Evolutionary conservation across 2,888 invertebrate species (phyloP), one percentile per base, ranked within the genome.

Genomic region (Catocala sponsa): DNA sequence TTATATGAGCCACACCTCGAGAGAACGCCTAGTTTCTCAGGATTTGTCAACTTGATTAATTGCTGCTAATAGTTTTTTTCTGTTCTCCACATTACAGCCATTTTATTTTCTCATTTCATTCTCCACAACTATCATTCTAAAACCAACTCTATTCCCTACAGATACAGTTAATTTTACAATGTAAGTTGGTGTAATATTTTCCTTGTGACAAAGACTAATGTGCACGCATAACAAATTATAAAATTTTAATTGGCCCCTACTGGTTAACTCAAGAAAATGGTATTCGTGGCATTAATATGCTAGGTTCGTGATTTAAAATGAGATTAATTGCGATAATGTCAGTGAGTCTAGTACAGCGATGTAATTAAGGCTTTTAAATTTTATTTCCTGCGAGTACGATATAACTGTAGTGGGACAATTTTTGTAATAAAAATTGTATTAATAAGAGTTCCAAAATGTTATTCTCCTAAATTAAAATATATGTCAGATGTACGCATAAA

Each of bases 181-280:
- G 15, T 48, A 11, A 4, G 6, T 13, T 46, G 7, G 6, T 41
- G 12, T 12, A 2, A 33, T 15, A 42, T 6, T 50, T 44, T 56
- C 63, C 56, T 35, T 62, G 15, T 48, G 52, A 64, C 47, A 53
- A 50, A 49, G 66, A 67, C 35, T 71, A 55, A 71, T 71, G 62
- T 32, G 33, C 46, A 55, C 56, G 61, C 33, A 52, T 33, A 47
- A 70, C 48, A 65, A 66, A 66, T 65, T 72, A 68, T 70, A 67
- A 51, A 65, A 76, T 57, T 61, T 73, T 76, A 74, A 76, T 76
- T 70, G 63, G 53, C 6, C 44, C 55, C 55, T 70, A 63, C 54
- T 50, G 59, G 52, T 59, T 33, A 12, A 51, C 53, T 68, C 55
- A 59, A 59, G 68, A 63, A 69, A 61, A 68, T 64, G 55, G 59